Base-by-base conservation (phyloP, 1,140 invertebrate genomes). In the Eriocheir sinensis region DNA sequence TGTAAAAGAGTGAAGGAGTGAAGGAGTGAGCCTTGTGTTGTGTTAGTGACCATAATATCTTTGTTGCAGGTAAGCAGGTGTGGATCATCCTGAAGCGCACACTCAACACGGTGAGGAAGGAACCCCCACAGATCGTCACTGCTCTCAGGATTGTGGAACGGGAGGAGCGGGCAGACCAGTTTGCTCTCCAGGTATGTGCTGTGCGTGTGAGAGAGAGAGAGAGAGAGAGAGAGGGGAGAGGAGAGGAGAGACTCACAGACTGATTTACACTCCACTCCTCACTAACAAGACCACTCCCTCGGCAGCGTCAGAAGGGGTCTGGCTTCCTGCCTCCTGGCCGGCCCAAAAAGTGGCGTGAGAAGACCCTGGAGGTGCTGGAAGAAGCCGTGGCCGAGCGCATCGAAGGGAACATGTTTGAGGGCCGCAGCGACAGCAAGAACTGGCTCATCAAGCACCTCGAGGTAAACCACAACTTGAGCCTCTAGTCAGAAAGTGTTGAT, bases 101-200 rank as follows among this genome's bases (percentile, higher is more conserved):
- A 15, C 97, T 99, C 3, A 99, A 99, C 96, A 99, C 99, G 6
- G 99, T 99, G 0, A 97, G 99, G 15, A 99, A 99, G 96, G 99
- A 99, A 96, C 99, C 99, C 0, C 99, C 98, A 0, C 98, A 99
- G 6, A 99, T 99, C 96, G 99, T 99, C 0, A 99, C 99, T 0
- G 99, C 99, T 0, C 96, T 99, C 4, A 97, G 99, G 95, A 99
- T 99, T 91, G 99, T 99, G 96, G 99, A 99, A 97, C 97, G 99
- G 95, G 99, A 99, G 97, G 99, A 99, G 96, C 99, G 98, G 96
- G 97, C 98, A 32, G 99, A 99, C 97, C 97, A 98, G 96, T 98
- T 98, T 97, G 98, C 98, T 0, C 96, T 98, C 85, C 98, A 98
- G 97, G 97, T 97, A 96, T 15, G 3, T 34, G 30, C 86, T 72